Evolutionary conservation across 2,113 vertebrate genomes (phyloP), one percentile per base, ranked within the genome.

Genomic region (Chunga burmeisteri): DNA sequence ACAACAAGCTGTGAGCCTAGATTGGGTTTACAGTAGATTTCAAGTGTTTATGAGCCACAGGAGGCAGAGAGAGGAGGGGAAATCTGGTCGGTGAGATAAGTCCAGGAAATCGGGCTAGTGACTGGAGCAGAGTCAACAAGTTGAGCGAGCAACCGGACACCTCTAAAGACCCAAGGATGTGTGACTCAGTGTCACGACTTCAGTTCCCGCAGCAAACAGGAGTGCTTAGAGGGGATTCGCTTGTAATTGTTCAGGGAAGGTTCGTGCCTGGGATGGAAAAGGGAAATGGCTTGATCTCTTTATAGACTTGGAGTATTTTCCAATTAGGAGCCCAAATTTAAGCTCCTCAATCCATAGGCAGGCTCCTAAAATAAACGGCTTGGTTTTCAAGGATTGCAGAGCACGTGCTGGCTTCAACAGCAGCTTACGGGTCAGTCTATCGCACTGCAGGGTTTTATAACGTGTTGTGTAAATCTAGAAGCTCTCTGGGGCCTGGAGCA

Each of bases 31-130:
- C 90, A 59, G 94, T 61, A 90, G 90, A 67, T 86, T 73, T 55
- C 62, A 32, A 81, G 92, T 91, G 97, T 95, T 96, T 96, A 96
- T 96, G 95, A 81, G 91, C 93, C 83, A 46, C 58, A 14, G 95
- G 63, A 92, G 88, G 83, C 62, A 95, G 90, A 81, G 73, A 80
- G 47, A 65, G 66, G 23, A 96, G 96, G 96, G 97, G 96, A 98
- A 98, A 97, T 97, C 96, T 98, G 97, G 73, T 67, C 21, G 2
- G 74, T 25, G 55, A 96, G 97, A 97, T 98, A 97, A 97, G 89
- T 88, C 63, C 96, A 97, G 97, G 97, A 98, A 98, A 96, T 44
- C 23, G 79, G 81, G 90, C 90, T 67, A 79, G 88, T 23, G 90
- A 30, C 83, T 90, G 96, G 68, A 80, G 87, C 94, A 92, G 91